These are phyloP conservation scores for Astyanax mexicanus DNA, from an alignment of 2,797 vertebrate genomes.

Conservation along the genomic window DNA sequence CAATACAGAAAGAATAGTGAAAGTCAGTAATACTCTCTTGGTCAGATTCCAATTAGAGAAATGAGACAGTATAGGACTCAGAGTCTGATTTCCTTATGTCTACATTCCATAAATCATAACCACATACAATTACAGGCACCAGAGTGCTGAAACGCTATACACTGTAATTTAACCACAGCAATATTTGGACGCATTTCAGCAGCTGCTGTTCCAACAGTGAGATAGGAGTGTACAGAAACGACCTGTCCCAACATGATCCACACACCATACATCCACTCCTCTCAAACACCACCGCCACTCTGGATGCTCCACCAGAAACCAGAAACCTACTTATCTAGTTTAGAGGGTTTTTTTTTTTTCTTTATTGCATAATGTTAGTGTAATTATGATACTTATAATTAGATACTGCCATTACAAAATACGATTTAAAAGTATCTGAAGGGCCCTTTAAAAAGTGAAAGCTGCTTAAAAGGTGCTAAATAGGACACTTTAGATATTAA, in stretches of 20 bases:
- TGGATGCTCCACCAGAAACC: background rate
- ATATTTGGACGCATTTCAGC: background rate
- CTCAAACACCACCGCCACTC: background rate
- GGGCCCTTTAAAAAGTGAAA: no score
- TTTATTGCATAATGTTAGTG: no score
- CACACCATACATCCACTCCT: no score
- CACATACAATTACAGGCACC: background rate
- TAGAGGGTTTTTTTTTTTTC: no score
- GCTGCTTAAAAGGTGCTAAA: no score
- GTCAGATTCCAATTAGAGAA: background rate
- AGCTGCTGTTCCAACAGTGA: background rate
- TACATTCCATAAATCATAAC: background rate
- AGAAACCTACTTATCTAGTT: no score
- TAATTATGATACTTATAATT: no score
- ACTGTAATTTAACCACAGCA: background rate
- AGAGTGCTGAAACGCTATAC: background rate
- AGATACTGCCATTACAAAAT: no score
- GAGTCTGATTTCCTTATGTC: background rate
- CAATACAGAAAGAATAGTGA: background rate
- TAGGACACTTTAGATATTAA: no score
- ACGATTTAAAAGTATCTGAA: no score
- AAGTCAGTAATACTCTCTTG: background rate
- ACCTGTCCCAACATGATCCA: background rate
- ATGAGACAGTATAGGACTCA: background rate
- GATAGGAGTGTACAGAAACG: background rate